Evolutionary conservation across 2,888 invertebrate species (phyloP).

Genomic region (Drosophila pegasa): DNA sequence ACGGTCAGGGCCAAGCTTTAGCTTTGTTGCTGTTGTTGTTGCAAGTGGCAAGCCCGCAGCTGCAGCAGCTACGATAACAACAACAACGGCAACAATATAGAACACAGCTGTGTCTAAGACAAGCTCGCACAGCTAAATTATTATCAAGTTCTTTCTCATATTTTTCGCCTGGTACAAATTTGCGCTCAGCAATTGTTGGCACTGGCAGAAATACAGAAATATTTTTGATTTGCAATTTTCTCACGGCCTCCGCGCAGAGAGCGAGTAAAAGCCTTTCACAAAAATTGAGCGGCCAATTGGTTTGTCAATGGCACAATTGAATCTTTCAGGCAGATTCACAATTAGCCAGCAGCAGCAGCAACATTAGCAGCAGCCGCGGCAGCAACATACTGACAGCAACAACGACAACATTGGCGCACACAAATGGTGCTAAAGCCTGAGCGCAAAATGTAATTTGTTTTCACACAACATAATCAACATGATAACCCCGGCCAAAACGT

Average conservation of each 20-base stretch:
- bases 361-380: conserved; percentile 12
- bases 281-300: conserved; percentile 66
- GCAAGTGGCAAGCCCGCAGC: conserved; percentile 66
- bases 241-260: conserved; percentile 67
- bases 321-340: conserved; percentile 63
- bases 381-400: conserved; percentile 43
- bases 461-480: conserved; percentile 85
- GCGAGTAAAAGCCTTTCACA: conserved; percentile 57
- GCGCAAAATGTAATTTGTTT: conserved; percentile 84
- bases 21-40: conserved; percentile 61
- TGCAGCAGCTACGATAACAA: conserved; percentile 32
- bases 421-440: conserved; percentile 71
- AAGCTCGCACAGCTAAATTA: conserved; percentile 45
- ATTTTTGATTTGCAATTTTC: conserved; percentile 75
- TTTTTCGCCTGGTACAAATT: conserved; percentile 44
- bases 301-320: conserved; percentile 78
- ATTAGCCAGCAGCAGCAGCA: conserved; percentile 59
- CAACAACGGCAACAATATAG: conserved; percentile 61
- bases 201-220: conserved; percentile 60
- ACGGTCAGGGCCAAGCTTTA: conserved; percentile 64
- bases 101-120: conserved; percentile 71
- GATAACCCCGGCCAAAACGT: conserved; percentile 84
- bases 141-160: conserved; percentile 62
- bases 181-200: conserved; percentile 70
- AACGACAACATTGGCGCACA: conserved; percentile 52